A percentile compares a stretch with the other conserved stretches of the same genome.
phyloP scores from a whole-genome alignment of 1,140 invertebrate species.

The Drosophila tsacasi region DNA sequence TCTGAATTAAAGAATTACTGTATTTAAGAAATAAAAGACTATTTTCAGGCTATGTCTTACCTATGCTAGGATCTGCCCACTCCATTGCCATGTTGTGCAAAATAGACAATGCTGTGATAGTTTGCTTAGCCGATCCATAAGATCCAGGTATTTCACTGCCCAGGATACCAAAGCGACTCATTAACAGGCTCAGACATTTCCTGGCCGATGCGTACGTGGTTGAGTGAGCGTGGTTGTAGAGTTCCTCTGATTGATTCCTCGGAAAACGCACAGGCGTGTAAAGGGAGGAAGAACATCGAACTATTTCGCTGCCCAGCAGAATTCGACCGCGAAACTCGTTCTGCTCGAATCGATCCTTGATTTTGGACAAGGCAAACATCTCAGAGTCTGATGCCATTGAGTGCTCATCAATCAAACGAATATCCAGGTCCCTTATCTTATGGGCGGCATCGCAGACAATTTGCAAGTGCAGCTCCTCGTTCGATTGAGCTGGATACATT shows the following conservation, averaged over 20 bases:
- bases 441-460: slow-evolving; percentile 68
- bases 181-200: slow-evolving; percentile 58
- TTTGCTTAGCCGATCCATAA: slow-evolving; percentile 59
- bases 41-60: background rate
- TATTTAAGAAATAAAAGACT: background rate
- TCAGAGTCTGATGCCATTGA: slow-evolving; percentile 41
- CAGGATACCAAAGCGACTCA: slow-evolving; percentile 65
- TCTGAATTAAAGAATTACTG: slow-evolving; percentile 20
- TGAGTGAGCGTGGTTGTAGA: slow-evolving; percentile 67
- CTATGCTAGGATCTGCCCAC: slow-evolving; percentile 67
- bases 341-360: slow-evolving; percentile 76
- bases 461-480: slow-evolving; percentile 62
- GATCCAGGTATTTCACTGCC: slow-evolving; percentile 53
- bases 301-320: slow-evolving; percentile 60
- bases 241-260: slow-evolving; percentile 53
- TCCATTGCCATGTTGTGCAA: slow-evolving; percentile 82
- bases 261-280: slow-evolving; percentile 67
- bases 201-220: slow-evolving; percentile 64
- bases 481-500: slow-evolving; percentile 16
- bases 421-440: slow-evolving; percentile 74
- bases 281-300: slow-evolving; percentile 59
- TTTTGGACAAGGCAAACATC: slow-evolving; percentile 62
- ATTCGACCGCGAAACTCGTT: slow-evolving; percentile 79
- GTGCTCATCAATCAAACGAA: slow-evolving; percentile 56
- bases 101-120: slow-evolving; percentile 69